These are phyloP conservation scores for Hyposoter didymator DNA, from an alignment of 2,888 invertebrate species.

Conservation along the genomic window DNA sequence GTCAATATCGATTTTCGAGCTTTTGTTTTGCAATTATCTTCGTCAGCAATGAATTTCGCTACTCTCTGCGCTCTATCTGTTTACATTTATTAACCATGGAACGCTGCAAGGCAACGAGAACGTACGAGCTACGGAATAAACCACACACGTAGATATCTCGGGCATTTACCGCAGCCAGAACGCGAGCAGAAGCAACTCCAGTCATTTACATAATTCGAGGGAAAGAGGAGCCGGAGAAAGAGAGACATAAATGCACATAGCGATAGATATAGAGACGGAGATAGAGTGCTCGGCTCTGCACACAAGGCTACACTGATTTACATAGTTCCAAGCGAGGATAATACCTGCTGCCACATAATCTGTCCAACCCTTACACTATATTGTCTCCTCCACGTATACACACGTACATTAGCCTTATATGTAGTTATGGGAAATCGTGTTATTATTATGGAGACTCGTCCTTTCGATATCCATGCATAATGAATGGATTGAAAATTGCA, in stretches of 20 bases:
- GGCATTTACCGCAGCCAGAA: slow-evolving; percentile 50
- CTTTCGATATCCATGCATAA: background rate
- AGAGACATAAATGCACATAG: background rate
- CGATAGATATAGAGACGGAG: slow-evolving; percentile 14
- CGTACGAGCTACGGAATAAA: slow-evolving; percentile 47
- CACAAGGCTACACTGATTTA: slow-evolving; percentile 62
- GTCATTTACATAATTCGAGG: slow-evolving; percentile 62
- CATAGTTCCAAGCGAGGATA: slow-evolving; percentile 61
- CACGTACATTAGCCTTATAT: background rate
- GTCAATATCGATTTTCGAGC: background rate
- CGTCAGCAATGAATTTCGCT: background rate
- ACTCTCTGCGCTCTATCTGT: background rate
- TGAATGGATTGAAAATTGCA: background rate
- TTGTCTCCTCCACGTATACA: background rate
- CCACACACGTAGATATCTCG: slow-evolving; percentile 54
- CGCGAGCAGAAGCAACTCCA: slow-evolving; percentile 42
- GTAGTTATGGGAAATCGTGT: background rate
- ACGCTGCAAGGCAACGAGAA: background rate
- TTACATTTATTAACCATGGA: slow-evolving; percentile 18
- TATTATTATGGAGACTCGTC: background rate
- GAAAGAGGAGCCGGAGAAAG: slow-evolving; percentile 1
- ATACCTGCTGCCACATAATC: slow-evolving; percentile 61
- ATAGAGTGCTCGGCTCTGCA: slow-evolving; percentile 45
- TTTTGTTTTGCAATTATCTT: background rate
- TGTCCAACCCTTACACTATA: slow-evolving; percentile 35